A percentile compares a stretch with the other conserved stretches of the same genome.
Conservation (phyloP, 2,797 vertebrate species). For the Artibeus jamaicensis region DNA sequence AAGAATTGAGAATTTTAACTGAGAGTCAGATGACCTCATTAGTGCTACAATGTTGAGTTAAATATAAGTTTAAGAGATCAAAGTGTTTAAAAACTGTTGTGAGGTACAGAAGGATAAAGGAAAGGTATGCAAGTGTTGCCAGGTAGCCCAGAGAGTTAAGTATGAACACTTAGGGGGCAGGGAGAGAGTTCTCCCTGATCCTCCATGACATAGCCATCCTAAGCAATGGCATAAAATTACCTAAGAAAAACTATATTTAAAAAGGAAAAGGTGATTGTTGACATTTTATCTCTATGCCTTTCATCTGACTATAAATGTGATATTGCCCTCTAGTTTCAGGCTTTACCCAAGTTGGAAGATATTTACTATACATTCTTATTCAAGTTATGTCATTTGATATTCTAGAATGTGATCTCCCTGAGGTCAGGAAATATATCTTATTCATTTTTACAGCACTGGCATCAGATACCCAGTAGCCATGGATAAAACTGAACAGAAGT, state of each 20-base stretch:
- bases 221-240: background rate
- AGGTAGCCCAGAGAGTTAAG: background rate
- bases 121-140: background rate
- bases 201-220: background rate
- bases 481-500: background rate
- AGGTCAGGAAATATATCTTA: background rate
- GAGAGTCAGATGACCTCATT: background rate
- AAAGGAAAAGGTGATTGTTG: background rate
- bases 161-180: background rate
- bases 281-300: background rate
- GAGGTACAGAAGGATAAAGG: background rate
- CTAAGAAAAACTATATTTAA: background rate
- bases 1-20: background rate
- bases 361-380: background rate
- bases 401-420: background rate
- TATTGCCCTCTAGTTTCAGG: background rate
- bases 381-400: background rate
- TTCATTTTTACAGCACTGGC: background rate
- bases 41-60: background rate
- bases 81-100: background rate
- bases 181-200: background rate
- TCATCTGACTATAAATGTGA: background rate
- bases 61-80: conserved; percentile 1
- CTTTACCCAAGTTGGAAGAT: background rate
- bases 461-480: background rate